Base-by-base conservation (phyloP, 2,888 invertebrate genomes). In the Lottia gigantea region DNA sequence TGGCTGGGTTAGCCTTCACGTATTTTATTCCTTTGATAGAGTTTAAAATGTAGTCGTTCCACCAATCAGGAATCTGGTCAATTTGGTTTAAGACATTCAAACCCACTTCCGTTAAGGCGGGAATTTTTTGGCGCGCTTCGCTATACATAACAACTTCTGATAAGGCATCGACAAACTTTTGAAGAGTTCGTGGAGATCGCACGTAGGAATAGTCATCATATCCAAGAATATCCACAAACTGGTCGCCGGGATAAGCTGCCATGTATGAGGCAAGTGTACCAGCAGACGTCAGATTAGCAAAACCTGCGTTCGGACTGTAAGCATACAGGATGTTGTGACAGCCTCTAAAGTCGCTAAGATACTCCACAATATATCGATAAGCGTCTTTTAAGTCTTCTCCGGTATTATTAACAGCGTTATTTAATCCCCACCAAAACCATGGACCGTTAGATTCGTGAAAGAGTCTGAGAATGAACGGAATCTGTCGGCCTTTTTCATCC, bases 351-450 rank as follows among this genome's bases (percentile, higher is more conserved):
- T 70, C 47, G 19, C 64, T 45, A 0, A 72, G 67, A 46, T 72
- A 72, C 12, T 65, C 46, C n/a, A 72, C 69, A 23, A 65, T 66
- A 46, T 72, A 70, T 16, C 65, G 72, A 64, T 65, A 76, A 4
- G 77, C 63, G 2, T 71, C 66, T 61, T 72, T 72, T 45, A 73
- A 74, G 49, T 73, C 74, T 0, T 73, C 66, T 0, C 73, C 62
- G 19, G 71, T 71, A 64, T 76, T 75, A 16, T 72, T 45, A 0
- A 71, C 70, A 12, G 62, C 55, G 16, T 49, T 67, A 40, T 68
- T 72, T 6, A 72, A 71, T 11, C 76, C 76, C 76, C 76, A 78
- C 73, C 76, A 78, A 68, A 78, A 77, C 78, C 75, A 77, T 19
- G 49, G 64, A 1, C 78, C 78, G 49, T 76, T 75, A 71, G 74